Evolutionary conservation across 1,140 invertebrate genomes (phyloP).

Genomic region (Drosophila arizonae): DNA sequence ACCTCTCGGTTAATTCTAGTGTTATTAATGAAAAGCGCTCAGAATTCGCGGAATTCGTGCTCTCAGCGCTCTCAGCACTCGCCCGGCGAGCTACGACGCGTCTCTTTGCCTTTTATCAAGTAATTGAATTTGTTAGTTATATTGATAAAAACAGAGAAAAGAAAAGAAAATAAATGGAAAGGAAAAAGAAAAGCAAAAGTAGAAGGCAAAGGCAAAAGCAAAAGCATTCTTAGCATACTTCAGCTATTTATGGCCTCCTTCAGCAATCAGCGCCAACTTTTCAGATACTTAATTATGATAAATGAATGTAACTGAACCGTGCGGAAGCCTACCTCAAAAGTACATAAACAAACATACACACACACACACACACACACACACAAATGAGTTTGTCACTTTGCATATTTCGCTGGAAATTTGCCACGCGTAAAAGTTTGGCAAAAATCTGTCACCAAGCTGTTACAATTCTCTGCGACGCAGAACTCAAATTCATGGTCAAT

Average conservation of each 20-base stretch:
- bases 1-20: slow-evolving; percentile 77
- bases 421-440: not conserved
- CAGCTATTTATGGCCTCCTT: not conserved
- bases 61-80: slow-evolving; percentile 16
- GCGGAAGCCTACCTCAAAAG: slow-evolving; percentile 19
- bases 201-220: not conserved
- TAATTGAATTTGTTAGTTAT: slow-evolving; percentile 65
- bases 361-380: not conserved
- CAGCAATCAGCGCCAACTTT: slow-evolving; percentile 8
- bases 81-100: not conserved
- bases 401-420: slow-evolving; percentile 21
- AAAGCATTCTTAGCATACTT: slow-evolving; percentile 9
- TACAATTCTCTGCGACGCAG: slow-evolving; percentile 10
- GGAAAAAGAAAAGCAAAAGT: not conserved
- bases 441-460: not conserved
- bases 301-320: slow-evolving; percentile 23
- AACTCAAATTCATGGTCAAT: slow-evolving; percentile 73
- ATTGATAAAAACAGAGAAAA: slow-evolving; percentile 33
- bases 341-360: not conserved
- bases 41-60: slow-evolving; percentile 62
- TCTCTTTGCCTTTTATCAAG: slow-evolving; percentile 28
- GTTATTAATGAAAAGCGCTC: slow-evolving; percentile 67
- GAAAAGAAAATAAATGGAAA: not conserved
- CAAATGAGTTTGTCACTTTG: slow-evolving; percentile 10
- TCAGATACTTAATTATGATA: slow-evolving; percentile 47